Percentiles rank a stretch among this genome's conserved stretches.
Conservation (phyloP, 1,140 invertebrate species). For the Odontomachus brunneus region DNA sequence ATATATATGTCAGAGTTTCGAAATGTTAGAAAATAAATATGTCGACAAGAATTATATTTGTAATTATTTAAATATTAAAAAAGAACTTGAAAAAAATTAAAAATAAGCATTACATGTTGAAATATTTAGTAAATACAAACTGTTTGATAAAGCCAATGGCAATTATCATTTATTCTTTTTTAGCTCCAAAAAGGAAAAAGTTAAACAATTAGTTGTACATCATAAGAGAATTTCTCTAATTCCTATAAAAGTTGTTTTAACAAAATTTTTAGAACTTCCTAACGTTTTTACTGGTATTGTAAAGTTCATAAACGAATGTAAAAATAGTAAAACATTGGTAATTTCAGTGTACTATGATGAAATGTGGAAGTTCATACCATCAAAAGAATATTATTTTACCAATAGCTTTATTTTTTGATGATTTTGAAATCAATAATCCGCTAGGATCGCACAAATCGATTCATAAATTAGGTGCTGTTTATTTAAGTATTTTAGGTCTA, state of each 20-base stretch:
- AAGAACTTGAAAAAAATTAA: conserved; percentile 6
- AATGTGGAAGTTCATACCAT: neutral
- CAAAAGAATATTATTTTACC: conserved; percentile 1
- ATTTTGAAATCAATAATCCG: conserved; percentile 29
- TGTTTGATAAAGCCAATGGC: too few species aligned
- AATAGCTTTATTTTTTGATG: conserved; percentile 8
- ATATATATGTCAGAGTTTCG: neutral
- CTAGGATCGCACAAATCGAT: neutral
- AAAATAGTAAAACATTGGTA: conserved; percentile 15
- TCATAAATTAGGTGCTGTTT: conserved; percentile 15
- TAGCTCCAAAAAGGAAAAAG: neutral
- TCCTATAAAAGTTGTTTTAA: neutral
- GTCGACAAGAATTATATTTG: neutral
- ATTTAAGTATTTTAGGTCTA: conserved; percentile 16
- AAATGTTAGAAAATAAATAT: neutral
- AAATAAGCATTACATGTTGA: too few species aligned
- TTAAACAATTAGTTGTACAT: neutral
- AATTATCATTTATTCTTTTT: conserved; percentile 9
- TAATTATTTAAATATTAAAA: neutral
- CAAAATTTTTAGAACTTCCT: conserved; percentile 1
- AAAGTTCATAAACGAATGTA: neutral
- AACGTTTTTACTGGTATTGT: conserved; percentile 9
- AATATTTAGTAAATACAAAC: too few species aligned
- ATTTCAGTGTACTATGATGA: conserved; percentile 2
- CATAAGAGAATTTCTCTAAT: conserved; percentile 1